Percentiles rank a stretch among this genome's conserved stretches.
phyloP scores from a whole-genome alignment of 2,888 invertebrate genomes.

The Monochamus alternatus region DNA sequence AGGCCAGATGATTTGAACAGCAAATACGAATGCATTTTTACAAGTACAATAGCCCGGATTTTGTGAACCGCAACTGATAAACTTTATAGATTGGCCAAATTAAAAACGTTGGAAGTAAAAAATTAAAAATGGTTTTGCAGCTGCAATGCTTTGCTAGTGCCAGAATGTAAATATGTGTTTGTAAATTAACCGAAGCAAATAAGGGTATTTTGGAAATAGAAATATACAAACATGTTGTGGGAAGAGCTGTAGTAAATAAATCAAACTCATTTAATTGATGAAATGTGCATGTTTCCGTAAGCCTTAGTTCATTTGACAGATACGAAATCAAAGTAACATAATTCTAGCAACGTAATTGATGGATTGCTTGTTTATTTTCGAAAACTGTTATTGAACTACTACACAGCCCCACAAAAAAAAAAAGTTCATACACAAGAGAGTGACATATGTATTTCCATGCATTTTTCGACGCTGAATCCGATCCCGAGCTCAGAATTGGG shows the following conservation, averaged over 20 bases:
- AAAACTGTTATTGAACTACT: too few species aligned
- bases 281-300: constrained; percentile 11
- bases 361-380: too few species aligned
- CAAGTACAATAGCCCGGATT: neutral
- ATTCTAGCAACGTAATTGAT: neutral
- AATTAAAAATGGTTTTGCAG: constrained; percentile 16
- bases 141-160: neutral
- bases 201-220: constrained; percentile 8
- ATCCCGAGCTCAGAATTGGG: too few species aligned
- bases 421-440: too few species aligned
- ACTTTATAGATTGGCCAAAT: neutral
- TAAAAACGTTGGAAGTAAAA: constrained; percentile 2
- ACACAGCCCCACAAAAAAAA: too few species aligned
- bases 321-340: neutral
- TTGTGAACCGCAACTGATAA: neutral
- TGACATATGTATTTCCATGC: too few species aligned
- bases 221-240: constrained; percentile 28
- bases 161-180: constrained; percentile 7
- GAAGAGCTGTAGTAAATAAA: constrained; percentile 34
- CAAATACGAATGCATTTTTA: neutral
- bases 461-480: too few species aligned
- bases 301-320: constrained; percentile 13
- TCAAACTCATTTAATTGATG: constrained; percentile 33
- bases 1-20: neutral
- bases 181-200: constrained; percentile 19